These are phyloP conservation scores for Eilema caniola DNA, from an alignment of 2,888 invertebrate genomes.

Conservation along the genomic window DNA sequence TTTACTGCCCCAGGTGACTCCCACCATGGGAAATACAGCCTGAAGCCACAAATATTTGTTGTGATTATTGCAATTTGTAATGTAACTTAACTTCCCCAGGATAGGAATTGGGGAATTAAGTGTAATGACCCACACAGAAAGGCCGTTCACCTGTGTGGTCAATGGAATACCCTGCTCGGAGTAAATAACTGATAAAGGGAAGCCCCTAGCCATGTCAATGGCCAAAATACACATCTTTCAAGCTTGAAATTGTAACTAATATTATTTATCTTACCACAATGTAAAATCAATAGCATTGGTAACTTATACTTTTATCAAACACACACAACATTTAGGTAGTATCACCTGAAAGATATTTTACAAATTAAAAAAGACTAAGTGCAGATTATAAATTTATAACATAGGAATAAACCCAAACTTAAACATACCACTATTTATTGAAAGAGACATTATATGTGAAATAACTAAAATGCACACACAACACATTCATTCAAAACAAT, in stretches of 20 bases:
- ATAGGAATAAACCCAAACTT: not conserved
- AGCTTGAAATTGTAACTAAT: not conserved
- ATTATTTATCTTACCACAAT: not conserved
- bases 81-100: no score
- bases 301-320: not conserved
- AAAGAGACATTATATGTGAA: conserved; percentile 6
- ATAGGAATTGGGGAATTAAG: no score
- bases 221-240: not conserved
- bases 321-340: not conserved
- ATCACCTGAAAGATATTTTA: not conserved
- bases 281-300: not conserved
- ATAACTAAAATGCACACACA: not conserved
- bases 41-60: no score
- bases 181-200: no score
- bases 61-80: no score
- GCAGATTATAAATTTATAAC: not conserved
- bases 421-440: conserved; percentile 6
- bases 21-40: no score
- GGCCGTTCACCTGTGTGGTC: no score
- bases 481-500: not conserved
- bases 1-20: no score
- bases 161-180: no score
- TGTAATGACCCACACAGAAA: no score
- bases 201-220: not conserved
- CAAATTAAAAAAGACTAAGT: not conserved